Evolutionary conservation across 2,888 invertebrate genomes (phyloP).

Genomic region (Ormyrus pomaceus): DNA sequence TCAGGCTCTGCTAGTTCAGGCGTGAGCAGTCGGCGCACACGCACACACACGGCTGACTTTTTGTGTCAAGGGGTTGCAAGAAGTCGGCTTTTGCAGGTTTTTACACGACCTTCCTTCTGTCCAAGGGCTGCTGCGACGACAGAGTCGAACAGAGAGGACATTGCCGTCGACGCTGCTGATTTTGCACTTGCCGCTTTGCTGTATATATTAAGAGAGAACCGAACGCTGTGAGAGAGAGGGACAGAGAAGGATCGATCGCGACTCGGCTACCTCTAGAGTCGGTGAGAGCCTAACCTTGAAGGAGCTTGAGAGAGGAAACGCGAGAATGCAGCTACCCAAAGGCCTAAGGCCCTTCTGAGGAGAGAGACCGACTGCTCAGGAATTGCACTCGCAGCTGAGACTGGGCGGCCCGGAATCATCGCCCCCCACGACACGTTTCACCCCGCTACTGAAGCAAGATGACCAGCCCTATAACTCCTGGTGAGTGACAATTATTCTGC

Average conservation of each 20-base stretch:
- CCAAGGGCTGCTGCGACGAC: too few species aligned
- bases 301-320: slow-evolving; percentile 19
- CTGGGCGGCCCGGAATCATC: too few species aligned
- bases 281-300: slow-evolving; percentile 47
- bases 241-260: slow-evolving; percentile 45
- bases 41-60: not conserved
- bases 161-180: not conserved
- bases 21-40: too few species aligned
- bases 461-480: slow-evolving; percentile 53
- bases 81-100: slow-evolving; percentile 17
- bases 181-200: not conserved
- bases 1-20: too few species aligned
- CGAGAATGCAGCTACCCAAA: slow-evolving; percentile 42
- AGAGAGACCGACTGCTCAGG: slow-evolving; percentile 1
- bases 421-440: too few species aligned
- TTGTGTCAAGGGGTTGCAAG: slow-evolving; percentile 22
- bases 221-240: not conserved
- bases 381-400: not conserved
- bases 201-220: not conserved
- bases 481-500: slow-evolving; percentile 19
- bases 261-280: not conserved
- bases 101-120: not conserved
- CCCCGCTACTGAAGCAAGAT: not conserved
- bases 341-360: slow-evolving; percentile 35
- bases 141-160: too few species aligned